These are phyloP conservation scores for Solea senegalensis DNA, from an alignment of 2,113 vertebrate genomes.

Conservation along the genomic window DNA sequence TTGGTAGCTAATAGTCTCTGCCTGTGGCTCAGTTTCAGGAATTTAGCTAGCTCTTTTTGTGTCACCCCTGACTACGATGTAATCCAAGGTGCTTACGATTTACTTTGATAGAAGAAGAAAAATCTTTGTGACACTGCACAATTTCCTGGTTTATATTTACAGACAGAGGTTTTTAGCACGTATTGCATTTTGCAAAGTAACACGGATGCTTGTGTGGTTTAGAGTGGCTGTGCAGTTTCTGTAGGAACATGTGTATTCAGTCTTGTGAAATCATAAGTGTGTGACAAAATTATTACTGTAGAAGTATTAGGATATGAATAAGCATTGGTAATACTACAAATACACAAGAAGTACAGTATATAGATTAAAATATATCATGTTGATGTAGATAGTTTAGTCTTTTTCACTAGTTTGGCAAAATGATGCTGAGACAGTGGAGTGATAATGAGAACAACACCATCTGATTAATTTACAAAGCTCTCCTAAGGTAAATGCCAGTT, in stretches of 20 bases:
- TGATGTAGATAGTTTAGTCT: no score
- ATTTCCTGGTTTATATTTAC: neutral
- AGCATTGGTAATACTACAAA: no score
- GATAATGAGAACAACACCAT: no score
- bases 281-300: neutral
- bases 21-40: slow-evolving; percentile 6
- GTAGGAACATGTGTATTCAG: neutral
- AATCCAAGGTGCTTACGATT: neutral
- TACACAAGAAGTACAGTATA: no score
- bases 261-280: neutral
- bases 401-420: no score
- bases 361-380: no score
- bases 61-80: no score
- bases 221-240: neutral
- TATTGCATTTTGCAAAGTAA: neutral
- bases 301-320: no score
- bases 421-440: no score
- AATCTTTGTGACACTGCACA: neutral
- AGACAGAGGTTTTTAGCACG: no score
- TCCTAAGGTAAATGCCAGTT: no score
- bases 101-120: neutral
- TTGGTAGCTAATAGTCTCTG: neutral
- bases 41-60: neutral
- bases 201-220: neutral
- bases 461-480: no score